Percentiles rank a stretch among this genome's conserved stretches.
Conservation (phyloP, 1,140 invertebrate genomes). For the Metopolophium dirhodum region DNA sequence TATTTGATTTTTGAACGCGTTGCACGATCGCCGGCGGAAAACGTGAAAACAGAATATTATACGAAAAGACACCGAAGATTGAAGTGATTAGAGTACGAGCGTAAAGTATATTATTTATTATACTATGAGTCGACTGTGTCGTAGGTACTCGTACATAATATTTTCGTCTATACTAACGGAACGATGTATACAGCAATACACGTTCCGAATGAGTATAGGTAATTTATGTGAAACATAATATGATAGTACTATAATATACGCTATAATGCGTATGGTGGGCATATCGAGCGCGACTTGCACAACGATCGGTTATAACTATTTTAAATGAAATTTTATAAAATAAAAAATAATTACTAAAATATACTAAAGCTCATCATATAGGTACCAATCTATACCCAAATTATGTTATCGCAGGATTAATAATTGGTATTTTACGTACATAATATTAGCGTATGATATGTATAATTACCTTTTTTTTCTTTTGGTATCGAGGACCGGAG, state of each 20-base stretch:
- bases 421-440: too few relatives aligned
- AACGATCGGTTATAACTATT: too few relatives aligned
- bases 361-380: too few relatives aligned
- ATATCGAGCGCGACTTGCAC: not conserved
- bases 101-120: not conserved
- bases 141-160: not conserved
- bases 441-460: too few relatives aligned
- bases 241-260: not conserved
- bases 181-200: not conserved
- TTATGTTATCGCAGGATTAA: too few relatives aligned
- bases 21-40: not conserved
- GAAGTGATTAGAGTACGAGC: not conserved
- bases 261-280: not conserved
- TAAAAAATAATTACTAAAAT: too few relatives aligned
- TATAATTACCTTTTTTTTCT: too few relatives aligned
- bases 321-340: too few relatives aligned
- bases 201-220: not conserved
- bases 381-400: too few relatives aligned
- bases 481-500: too few relatives aligned
- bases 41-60: not conserved
- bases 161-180: not conserved
- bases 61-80: not conserved
- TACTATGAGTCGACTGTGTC: not conserved
- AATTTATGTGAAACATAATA: not conserved
- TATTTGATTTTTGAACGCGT: not conserved